Percentiles rank a stretch among this genome's conserved stretches.
phyloP scores from a whole-genome alignment of 2,888 invertebrate genomes.

The Teinopalpus imperialis region DNA sequence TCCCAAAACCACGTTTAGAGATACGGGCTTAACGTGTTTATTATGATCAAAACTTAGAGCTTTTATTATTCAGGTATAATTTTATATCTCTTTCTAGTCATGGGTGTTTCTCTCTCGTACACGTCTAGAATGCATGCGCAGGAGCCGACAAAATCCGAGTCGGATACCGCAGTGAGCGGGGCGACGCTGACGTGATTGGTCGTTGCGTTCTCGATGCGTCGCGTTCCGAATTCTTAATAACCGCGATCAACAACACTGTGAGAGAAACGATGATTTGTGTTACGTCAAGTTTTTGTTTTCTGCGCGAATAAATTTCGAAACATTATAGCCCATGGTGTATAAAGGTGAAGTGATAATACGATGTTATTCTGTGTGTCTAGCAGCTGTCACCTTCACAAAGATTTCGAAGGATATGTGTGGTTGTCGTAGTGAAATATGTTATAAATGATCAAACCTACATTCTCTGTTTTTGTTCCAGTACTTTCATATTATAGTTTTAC shows the following conservation, averaged over 20 bases:
- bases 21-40: constrained; percentile 12
- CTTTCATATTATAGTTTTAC: not conserved
- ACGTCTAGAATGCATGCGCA: constrained; percentile 61
- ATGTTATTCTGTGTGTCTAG: constrained; percentile 44
- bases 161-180: constrained; percentile 70
- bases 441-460: no score
- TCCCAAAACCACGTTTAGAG: constrained; percentile 6
- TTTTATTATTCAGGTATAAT: constrained; percentile 65
- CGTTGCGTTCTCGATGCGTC: constrained; percentile 46
- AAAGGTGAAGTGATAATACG: constrained; percentile 34
- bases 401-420: constrained; percentile 48
- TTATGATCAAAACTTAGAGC: constrained; percentile 46
- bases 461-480: not conserved
- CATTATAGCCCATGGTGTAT: constrained; percentile 35
- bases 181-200: constrained; percentile 71
- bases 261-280: constrained; percentile 53
- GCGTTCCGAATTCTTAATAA: constrained; percentile 62
- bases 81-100: constrained; percentile 47
- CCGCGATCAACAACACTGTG: constrained; percentile 58
- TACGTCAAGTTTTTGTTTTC: constrained; percentile 47
- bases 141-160: constrained; percentile 59
- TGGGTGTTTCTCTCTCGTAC: constrained; percentile 50
- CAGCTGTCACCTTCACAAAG: constrained; percentile 51
- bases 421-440: constrained; percentile 31
- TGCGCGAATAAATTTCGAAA: constrained; percentile 27